Percentiles rank a stretch among this genome's conserved stretches.
phyloP scores from a whole-genome alignment of 2,888 invertebrate species.

The Lottia gigantea region DNA sequence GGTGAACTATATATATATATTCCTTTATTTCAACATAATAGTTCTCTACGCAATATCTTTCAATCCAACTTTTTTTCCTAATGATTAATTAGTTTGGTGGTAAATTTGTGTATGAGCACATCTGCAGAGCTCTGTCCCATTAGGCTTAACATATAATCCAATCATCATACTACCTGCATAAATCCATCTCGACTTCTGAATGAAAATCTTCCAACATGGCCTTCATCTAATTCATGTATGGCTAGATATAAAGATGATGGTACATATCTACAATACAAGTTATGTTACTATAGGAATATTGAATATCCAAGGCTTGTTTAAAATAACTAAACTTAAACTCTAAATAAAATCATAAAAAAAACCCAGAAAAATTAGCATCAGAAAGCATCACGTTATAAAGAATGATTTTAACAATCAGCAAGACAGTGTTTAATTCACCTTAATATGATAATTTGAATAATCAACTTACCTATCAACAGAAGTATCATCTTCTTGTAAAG shows the following conservation, averaged over 20 bases:
- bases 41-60: too few species aligned
- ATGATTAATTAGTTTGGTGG: too few species aligned
- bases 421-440: too few species aligned
- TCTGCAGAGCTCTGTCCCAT: slow-evolving; percentile 57
- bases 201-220: slow-evolving; percentile 63
- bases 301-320: too few species aligned
- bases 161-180: slow-evolving; percentile 47
- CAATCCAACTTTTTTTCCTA: too few species aligned
- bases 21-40: too few species aligned
- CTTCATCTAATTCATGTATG: slow-evolving; percentile 67
- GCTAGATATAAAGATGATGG: slow-evolving; percentile 60
- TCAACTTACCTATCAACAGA: slow-evolving; percentile 60
- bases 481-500: slow-evolving; percentile 63
- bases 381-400: not conserved
- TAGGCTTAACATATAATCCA: slow-evolving; percentile 13
- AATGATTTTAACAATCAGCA: not conserved
- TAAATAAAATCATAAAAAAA: too few species aligned
- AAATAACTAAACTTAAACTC: too few species aligned
- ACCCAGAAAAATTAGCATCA: too few species aligned
- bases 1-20: too few species aligned
- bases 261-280: slow-evolving; percentile 39
- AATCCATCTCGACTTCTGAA: slow-evolving; percentile 60
- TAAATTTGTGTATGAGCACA: slow-evolving; percentile 21
- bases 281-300: too few species aligned
- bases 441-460: not conserved